Evolutionary conservation across 2,888 invertebrate genomes (phyloP).

Genomic region (Cheilosia variabilis): DNA sequence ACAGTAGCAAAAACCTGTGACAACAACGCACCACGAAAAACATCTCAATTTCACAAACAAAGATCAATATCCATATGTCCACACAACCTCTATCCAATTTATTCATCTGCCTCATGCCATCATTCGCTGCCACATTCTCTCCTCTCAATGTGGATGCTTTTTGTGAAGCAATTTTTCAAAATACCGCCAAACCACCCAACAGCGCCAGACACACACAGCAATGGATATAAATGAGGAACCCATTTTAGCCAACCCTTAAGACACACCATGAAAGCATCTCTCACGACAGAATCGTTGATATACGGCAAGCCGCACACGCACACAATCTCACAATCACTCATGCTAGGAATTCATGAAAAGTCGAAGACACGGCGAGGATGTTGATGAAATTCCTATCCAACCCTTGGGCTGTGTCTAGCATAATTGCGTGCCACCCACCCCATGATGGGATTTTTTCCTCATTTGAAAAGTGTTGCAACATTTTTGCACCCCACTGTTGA

Average conservation of each 20-base stretch:
- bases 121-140: not conserved
- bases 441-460: not conserved
- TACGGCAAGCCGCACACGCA: constrained; percentile 8
- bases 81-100: constrained; percentile 62
- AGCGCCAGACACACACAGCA: constrained; percentile 53
- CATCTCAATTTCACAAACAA: constrained; percentile 74
- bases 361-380: constrained; percentile 33
- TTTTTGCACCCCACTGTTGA: constrained; percentile 50
- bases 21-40: constrained; percentile 58
- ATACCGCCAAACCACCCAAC: constrained; percentile 44
- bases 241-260: constrained; percentile 53
- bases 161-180: constrained; percentile 68
- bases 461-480: constrained; percentile 4
- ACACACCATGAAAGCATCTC: constrained; percentile 17
- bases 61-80: constrained; percentile 74
- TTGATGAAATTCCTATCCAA: constrained; percentile 1
- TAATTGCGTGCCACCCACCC: constrained; percentile 60
- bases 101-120: constrained; percentile 24
- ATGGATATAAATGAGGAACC: constrained; percentile 68
- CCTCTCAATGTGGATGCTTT: constrained; percentile 41
- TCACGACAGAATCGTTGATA: constrained; percentile 48
- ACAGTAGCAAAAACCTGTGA: constrained; percentile 31
- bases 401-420: constrained; percentile 45
- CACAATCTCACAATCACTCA: not conserved
- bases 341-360: constrained; percentile 21